Conservation (phyloP, 2,113 vertebrate species). For the Agapornis roseicollis region DNA sequence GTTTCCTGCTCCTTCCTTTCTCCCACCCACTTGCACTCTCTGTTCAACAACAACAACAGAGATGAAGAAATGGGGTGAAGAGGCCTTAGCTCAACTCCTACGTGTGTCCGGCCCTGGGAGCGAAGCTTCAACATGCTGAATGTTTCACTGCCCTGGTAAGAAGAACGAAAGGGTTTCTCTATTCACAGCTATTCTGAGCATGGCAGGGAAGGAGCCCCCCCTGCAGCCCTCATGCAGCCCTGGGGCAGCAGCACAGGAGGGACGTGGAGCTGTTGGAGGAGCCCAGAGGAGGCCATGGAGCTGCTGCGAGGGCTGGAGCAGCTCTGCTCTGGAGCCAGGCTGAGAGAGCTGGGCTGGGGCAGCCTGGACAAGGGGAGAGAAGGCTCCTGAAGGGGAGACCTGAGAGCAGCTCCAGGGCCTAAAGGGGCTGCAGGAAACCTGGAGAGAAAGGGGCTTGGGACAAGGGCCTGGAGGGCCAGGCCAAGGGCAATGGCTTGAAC, state of each 20-base stretch:
- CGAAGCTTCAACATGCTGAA: rapidly evolving
- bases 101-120: not conserved
- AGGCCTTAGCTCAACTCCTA: not conserved
- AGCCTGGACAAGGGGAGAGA: too few species aligned
- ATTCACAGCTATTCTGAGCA: not conserved
- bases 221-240: not conserved
- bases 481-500: too few species aligned
- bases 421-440: too few species aligned
- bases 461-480: too few species aligned
- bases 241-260: not conserved
- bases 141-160: not conserved
- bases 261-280: rapidly evolving
- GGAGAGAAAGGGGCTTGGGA: too few species aligned
- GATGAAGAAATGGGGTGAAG: not conserved
- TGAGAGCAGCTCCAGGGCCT: too few species aligned
- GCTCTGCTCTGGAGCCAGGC: too few species aligned
- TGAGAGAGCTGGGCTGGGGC: too few species aligned
- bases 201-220: not conserved
- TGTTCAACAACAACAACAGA: not conserved
- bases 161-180: not conserved
- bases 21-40: not conserved
- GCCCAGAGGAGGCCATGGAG: not conserved
- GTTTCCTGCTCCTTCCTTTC: not conserved
- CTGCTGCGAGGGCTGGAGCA: too few species aligned
- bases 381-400: too few species aligned